phyloP scores from a whole-genome alignment of 1,140 invertebrate genomes.

The Carposina sasakii region DNA sequence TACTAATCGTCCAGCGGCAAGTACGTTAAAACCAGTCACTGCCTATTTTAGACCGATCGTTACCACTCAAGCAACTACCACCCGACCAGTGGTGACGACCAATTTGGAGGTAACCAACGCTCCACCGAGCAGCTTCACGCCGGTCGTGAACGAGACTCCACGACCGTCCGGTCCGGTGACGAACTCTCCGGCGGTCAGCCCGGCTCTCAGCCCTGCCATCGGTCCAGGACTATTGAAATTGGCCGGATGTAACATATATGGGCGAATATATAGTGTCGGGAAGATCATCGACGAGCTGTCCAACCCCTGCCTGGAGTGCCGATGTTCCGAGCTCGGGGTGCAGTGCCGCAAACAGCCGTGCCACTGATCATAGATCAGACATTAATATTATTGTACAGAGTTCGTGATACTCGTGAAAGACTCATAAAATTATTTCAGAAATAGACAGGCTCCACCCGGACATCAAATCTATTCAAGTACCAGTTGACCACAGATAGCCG shows the following conservation, averaged over 20 bases:
- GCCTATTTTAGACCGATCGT: conserved; percentile 17
- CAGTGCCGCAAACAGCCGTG: too few species aligned
- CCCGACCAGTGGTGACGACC: conserved; percentile 16
- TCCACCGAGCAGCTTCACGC: conserved; percentile 11
- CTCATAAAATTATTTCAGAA: too few species aligned
- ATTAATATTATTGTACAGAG: too few species aligned
- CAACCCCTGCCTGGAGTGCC: conserved; percentile 86
- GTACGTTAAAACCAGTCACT: conserved; percentile 21
- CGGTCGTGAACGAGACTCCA: conserved; percentile 13
- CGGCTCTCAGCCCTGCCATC: conserved; percentile 10
- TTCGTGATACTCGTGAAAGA: too few species aligned
- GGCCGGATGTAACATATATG: conserved; percentile 93
- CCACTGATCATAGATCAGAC: too few species aligned
- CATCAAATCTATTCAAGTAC: too few species aligned
- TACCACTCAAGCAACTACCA: conserved; percentile 23
- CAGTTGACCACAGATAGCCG: conserved; percentile 28
- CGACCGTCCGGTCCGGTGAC: conserved; percentile 26
- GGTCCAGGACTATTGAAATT: conserved; percentile 79
- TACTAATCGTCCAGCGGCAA: conserved; percentile 23
- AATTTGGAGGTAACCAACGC: conserved; percentile 32
- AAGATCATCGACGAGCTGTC: conserved; percentile 89
- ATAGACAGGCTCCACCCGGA: too few species aligned
- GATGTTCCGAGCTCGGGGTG: conserved; percentile 89
- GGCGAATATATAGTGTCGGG: conserved; percentile 89
- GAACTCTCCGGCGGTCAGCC: too few species aligned